These are phyloP conservation scores for Ormyrus labotus DNA, from an alignment of 2,888 invertebrate genomes.

Conservation along the genomic window DNA sequence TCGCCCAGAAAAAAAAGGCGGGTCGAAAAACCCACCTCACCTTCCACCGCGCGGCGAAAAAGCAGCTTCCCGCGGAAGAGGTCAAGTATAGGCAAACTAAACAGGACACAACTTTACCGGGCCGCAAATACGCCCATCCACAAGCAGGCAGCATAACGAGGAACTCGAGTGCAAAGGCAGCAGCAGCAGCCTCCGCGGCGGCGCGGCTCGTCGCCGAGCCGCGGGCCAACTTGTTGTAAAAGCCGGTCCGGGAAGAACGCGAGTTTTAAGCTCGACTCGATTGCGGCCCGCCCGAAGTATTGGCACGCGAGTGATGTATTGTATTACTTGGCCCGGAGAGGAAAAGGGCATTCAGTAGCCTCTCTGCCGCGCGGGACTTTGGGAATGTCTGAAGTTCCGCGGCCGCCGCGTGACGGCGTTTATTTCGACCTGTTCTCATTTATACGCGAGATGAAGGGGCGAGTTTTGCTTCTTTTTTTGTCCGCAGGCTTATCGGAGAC, in stretches of 20 bases:
- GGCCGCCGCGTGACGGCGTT: background rate
- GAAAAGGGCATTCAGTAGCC: background rate
- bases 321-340: constrained; percentile 18
- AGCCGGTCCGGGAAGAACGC: constrained; percentile 1
- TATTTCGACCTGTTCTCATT: too few relatives aligned
- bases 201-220: background rate
- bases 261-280: constrained; percentile 41
- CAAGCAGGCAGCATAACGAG: background rate
- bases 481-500: too few relatives aligned
- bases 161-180: background rate
- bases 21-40: too few relatives aligned
- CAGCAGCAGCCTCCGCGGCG: too few relatives aligned
- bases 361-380: background rate
- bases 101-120: background rate
- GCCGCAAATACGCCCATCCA: background rate
- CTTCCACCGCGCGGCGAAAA: too few relatives aligned
- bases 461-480: too few relatives aligned
- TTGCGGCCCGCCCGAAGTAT: constrained; percentile 12
- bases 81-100: background rate
- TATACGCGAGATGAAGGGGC: too few relatives aligned
- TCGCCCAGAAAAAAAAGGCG: too few relatives aligned
- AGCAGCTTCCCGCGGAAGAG: too few relatives aligned
- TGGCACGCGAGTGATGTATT: constrained; percentile 35
- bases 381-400: background rate
- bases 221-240: constrained; percentile 11